Base-by-base conservation (phyloP, 2,797 vertebrate species). In the Oreonectes daqikongensis region DNA sequence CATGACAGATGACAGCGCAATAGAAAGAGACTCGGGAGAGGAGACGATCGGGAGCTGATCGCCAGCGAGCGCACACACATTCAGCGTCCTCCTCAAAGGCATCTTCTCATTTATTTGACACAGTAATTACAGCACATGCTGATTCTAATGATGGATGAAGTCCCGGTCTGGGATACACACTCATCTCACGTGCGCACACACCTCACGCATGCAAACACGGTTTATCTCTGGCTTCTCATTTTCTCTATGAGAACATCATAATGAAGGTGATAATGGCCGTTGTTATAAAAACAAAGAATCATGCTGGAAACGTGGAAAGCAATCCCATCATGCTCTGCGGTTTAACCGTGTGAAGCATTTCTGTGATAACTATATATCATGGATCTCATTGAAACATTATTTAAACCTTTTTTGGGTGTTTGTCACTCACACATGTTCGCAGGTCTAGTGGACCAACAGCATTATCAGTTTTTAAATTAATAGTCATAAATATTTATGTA, bases 61-160 rank as follows among this genome's bases (percentile, higher is more conserved):
- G 46, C 72, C 59, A 59, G 70, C 76, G 59, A 73, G 65, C 79
- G 26, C 79, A 57, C 77, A 78, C 82, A 68, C 12, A 50, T 68
- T 67, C 70, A 38, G 55, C 64, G 68, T 82, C 61, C 85, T 88
- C 90, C 92, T 93, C 88, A 86, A 86, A 92, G 92, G 92, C 92
- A 93, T 87, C 86, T 82, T 91, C 90, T 88, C 89, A 92, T 94
- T 91, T 92, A 91, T 88, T 92, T 94, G 93, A 94, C 93, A 94
- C 91, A 93, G 92, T 94, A 94, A 94, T 94, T 94, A 94, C 92
- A 93, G 92, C 92, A 91, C 93, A 93, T 88, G 86, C 91, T 93
- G 93, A 93, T 93, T 94, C 92, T 87, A 90, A 89, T 94, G 93
- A 94, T 94, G 92, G 92, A 94, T 94, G 92, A 92, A 92, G 89